A percentile compares a stretch with the other conserved stretches of the same genome.
Conservation (phyloP, 2,113 vertebrate genomes). For the Pseudorhombus dupliciocellatus region DNA sequence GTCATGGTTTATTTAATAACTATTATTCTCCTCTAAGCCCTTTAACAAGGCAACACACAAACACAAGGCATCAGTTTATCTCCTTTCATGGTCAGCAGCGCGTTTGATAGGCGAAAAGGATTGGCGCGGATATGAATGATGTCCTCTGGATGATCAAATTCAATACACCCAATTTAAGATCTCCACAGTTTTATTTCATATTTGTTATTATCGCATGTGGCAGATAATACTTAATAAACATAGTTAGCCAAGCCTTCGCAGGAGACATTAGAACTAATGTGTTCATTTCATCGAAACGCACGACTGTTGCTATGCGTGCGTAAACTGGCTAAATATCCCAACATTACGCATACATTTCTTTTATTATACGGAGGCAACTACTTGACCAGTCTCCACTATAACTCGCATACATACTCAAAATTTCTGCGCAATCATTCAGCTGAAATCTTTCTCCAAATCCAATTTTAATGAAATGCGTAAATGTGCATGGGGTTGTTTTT, state of each 20-base stretch:
- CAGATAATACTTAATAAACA: constrained; percentile 21
- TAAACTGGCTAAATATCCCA: neutral
- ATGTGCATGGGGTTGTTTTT: neutral
- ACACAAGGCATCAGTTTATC: constrained; percentile 32
- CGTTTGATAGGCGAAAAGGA: constrained; percentile 54
- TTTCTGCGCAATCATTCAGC: neutral
- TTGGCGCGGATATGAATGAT: constrained; percentile 42
- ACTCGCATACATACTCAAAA: neutral
- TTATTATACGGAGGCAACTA: neutral
- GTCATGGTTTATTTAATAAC: constrained; percentile 39
- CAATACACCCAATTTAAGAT: constrained; percentile 28
- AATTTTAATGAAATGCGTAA: constrained; percentile 30
- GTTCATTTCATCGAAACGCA: constrained; percentile 3
- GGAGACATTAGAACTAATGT: neutral
- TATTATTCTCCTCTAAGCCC: constrained; percentile 23
- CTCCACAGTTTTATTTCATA: constrained; percentile 20
- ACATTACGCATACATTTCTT: constrained; percentile 5
- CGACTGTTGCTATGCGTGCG: constrained; percentile 8
- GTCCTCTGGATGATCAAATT: constrained; percentile 36
- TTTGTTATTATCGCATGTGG: neutral
- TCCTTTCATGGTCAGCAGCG: constrained; percentile 46
- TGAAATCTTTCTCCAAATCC: neutral
- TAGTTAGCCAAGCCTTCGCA: neutral
- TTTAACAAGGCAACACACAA: constrained; percentile 52
- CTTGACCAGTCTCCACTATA: neutral